Percentiles rank a stretch among this genome's conserved stretches.
Conservation (phyloP, 2,888 invertebrate genomes). For the Hyles lineata region DNA sequence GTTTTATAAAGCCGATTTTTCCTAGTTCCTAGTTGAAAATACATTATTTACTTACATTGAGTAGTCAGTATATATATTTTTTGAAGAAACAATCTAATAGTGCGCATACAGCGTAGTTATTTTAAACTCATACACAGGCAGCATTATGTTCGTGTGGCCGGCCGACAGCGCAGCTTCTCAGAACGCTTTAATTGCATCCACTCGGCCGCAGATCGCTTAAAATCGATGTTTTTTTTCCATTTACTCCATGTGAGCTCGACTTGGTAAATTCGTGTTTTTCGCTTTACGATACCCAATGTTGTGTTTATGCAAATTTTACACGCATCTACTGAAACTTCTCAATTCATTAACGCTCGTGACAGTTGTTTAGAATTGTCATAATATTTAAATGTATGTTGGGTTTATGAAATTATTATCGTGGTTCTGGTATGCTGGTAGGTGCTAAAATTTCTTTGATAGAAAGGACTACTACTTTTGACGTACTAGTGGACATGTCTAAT, state of each 20-base stretch:
- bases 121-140: slow-evolving; percentile 53
- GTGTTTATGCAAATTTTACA: slow-evolving; percentile 84
- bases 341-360: slow-evolving; percentile 71
- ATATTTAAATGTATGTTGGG: background rate
- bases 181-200: slow-evolving; percentile 84
- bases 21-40: background rate
- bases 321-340: slow-evolving; percentile 81
- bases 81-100: slow-evolving; percentile 4
- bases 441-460: too few species aligned
- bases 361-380: slow-evolving; percentile 37
- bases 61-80: too few species aligned
- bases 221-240: slow-evolving; percentile 83
- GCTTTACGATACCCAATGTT: slow-evolving; percentile 75
- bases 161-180: slow-evolving; percentile 69
- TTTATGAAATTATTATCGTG: background rate
- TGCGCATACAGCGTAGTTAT: slow-evolving; percentile 36
- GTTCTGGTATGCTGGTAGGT: too few species aligned
- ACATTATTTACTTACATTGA: background rate
- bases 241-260: slow-evolving; percentile 73
- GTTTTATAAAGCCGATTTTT: too few species aligned
- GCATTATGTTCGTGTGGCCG: slow-evolving; percentile 63
- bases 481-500: too few species aligned
- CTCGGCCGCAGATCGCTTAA: slow-evolving; percentile 79
- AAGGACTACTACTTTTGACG: too few species aligned
- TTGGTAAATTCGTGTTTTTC: slow-evolving; percentile 72